Conservation (phyloP, 1,140 invertebrate species). For the Delia radicum region DNA sequence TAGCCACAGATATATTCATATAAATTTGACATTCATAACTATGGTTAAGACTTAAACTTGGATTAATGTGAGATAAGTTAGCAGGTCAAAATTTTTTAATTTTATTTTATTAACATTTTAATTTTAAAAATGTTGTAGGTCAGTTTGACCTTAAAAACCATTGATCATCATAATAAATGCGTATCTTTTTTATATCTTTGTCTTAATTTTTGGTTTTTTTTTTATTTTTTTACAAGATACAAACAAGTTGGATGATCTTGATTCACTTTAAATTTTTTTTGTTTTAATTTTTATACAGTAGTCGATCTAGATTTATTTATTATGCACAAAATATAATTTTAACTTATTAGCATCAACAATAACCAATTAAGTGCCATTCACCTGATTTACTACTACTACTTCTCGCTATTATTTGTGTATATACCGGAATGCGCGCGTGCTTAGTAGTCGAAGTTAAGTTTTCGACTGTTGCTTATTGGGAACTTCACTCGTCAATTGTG, state of each 20-base stretch:
- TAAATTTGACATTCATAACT: too few relatives aligned
- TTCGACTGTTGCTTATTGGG: not conserved
- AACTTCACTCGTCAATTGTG: not conserved
- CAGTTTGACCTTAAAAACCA: slow-evolving; percentile 14
- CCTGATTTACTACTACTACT: too few relatives aligned
- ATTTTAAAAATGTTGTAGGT: too few relatives aligned
- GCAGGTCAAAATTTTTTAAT: too few relatives aligned
- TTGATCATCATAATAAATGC: not conserved
- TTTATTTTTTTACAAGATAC: not conserved
- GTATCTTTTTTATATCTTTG: not conserved
- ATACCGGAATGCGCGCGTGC: slow-evolving; percentile 8
- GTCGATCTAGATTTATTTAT: not conserved
- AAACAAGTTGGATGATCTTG: not conserved
- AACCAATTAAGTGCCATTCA: not conserved
- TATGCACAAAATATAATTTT: not conserved
- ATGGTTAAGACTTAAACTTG: too few relatives aligned
- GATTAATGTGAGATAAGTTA: too few relatives aligned
- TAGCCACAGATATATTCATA: too few relatives aligned
- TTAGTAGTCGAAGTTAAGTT: not conserved
- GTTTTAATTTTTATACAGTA: not conserved
- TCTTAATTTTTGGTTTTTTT: not conserved
- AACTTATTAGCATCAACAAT: not conserved
- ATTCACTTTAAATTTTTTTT: not conserved
- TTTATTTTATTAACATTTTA: too few relatives aligned
- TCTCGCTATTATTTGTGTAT: not conserved